Percentiles rank a stretch among this genome's conserved stretches.
These are phyloP conservation scores for Cyprinodon variegatus DNA, from an alignment of 2,113 vertebrate species.

Conservation along the genomic window DNA sequence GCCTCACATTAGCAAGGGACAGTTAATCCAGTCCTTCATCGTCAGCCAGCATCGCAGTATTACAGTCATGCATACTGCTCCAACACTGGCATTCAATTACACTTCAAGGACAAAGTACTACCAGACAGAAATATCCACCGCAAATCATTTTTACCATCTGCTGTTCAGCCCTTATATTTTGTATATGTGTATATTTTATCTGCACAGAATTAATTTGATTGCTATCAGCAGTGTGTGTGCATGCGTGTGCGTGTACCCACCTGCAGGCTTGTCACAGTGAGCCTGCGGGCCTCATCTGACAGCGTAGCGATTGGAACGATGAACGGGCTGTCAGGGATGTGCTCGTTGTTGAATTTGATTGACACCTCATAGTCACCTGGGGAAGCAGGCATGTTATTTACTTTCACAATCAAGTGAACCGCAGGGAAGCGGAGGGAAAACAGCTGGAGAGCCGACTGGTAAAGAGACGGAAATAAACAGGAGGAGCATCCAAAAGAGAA, in stretches of 20 bases:
- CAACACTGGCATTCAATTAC: slow-evolving; percentile 57
- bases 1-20: slow-evolving; percentile 62
- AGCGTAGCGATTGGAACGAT: slow-evolving; percentile 93
- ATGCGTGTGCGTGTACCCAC: slow-evolving; percentile 64
- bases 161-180: slow-evolving; percentile 15
- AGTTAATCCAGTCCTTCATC: slow-evolving; percentile 76
- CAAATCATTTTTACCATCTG: slow-evolving; percentile 26
- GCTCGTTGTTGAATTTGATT: slow-evolving; percentile 97
- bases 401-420: slow-evolving; percentile 37
- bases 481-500: slow-evolving; percentile 1
- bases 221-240: background rate
- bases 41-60: slow-evolving; percentile 59
- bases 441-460: slow-evolving; percentile 7
- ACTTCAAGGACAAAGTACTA: slow-evolving; percentile 59
- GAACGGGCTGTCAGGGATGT: slow-evolving; percentile 97
- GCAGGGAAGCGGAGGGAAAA: slow-evolving; percentile 9
- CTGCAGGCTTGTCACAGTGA: slow-evolving; percentile 95
- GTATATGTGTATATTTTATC: slow-evolving; percentile 15
- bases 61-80: slow-evolving; percentile 33
- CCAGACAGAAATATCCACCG: slow-evolving; percentile 44
- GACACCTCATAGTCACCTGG: slow-evolving; percentile 96
- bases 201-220: slow-evolving; percentile 23
- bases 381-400: slow-evolving; percentile 54
- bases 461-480: background rate
- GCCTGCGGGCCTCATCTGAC: slow-evolving; percentile 91